Evolutionary conservation across 2,888 invertebrate genomes (phyloP).

Genomic region (Rambutsinella grinnellia): DNA sequence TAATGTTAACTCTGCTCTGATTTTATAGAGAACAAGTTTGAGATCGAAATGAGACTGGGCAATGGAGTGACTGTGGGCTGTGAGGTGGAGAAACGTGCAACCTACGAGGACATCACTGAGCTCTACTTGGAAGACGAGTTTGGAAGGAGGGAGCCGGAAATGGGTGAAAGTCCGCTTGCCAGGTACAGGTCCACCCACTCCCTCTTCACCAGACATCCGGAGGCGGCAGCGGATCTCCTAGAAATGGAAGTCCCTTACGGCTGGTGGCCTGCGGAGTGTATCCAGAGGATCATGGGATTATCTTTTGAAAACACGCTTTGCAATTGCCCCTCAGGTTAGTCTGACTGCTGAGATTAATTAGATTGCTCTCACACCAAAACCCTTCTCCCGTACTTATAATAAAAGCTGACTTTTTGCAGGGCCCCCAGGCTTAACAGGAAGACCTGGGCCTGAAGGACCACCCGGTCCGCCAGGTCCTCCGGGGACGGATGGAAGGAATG

Average conservation of each 20-base stretch:
- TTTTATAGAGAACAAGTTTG: constrained; percentile 15
- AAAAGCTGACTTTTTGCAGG: too few species aligned
- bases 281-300: constrained; percentile 38
- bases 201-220: constrained; percentile 28
- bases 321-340: constrained; percentile 32
- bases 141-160: constrained; percentile 17
- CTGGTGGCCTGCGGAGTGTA: constrained; percentile 46
- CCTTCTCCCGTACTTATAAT: too few species aligned
- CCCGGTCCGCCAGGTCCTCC: constrained; percentile 13
- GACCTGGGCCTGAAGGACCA: constrained; percentile 37
- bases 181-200: constrained; percentile 11
- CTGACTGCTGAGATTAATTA: not conserved
- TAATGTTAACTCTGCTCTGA: too few species aligned
- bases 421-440: constrained; percentile 30
- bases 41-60: constrained; percentile 32
- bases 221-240: constrained; percentile 32
- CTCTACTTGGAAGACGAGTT: constrained; percentile 43
- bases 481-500: constrained; percentile 31
- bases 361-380: not conserved
- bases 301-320: constrained; percentile 30
- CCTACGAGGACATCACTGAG: constrained; percentile 37
- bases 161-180: constrained; percentile 24
- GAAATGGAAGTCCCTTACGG: constrained; percentile 43
- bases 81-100: constrained; percentile 25
- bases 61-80: constrained; percentile 42